Percentiles rank a stretch among this genome's conserved stretches.
These are phyloP conservation scores for Calameuta filiformis DNA, from an alignment of 2,888 invertebrate species.

Conservation along the genomic window DNA sequence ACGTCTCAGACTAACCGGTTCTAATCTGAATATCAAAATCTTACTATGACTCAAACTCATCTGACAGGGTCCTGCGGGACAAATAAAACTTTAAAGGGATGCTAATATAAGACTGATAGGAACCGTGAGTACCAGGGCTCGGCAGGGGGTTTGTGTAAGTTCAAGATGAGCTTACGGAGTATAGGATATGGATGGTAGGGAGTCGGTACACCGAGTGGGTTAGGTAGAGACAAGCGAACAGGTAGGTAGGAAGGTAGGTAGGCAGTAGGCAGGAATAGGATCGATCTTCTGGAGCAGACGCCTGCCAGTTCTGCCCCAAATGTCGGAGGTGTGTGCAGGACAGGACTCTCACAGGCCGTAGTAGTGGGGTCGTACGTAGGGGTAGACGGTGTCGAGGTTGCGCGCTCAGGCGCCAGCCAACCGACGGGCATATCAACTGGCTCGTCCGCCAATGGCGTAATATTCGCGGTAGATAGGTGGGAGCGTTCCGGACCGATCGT, in stretches of 20 bases:
- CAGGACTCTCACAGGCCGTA: background rate
- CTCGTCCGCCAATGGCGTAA: conserved; percentile 18
- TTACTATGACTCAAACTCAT: background rate
- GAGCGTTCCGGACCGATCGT: conserved; percentile 1
- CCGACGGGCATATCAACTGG: background rate
- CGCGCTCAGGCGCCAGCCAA: background rate
- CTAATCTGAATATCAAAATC: background rate
- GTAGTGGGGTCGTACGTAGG: background rate
- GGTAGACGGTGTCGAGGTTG: background rate
- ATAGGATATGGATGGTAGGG: conserved; percentile 8
- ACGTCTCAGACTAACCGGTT: background rate
- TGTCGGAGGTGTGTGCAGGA: conserved; percentile 13
- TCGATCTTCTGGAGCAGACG: conserved; percentile 37
- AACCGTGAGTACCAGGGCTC: conserved; percentile 10
- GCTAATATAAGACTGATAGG: background rate
- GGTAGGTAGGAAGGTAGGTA: conserved; percentile 5
- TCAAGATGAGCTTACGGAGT: conserved; percentile 13
- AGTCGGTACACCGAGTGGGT: conserved; percentile 19
- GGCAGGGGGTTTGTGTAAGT: conserved; percentile 14
- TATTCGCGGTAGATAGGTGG: conserved; percentile 5
- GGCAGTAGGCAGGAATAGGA: conserved; percentile 22
- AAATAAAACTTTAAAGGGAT: background rate
- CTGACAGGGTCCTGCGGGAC: background rate
- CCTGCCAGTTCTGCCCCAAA: conserved; percentile 20
- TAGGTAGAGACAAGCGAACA: conserved; percentile 8